phyloP scores from a whole-genome alignment of 2,888 invertebrate species.

The Cistogaster globosa region DNA sequence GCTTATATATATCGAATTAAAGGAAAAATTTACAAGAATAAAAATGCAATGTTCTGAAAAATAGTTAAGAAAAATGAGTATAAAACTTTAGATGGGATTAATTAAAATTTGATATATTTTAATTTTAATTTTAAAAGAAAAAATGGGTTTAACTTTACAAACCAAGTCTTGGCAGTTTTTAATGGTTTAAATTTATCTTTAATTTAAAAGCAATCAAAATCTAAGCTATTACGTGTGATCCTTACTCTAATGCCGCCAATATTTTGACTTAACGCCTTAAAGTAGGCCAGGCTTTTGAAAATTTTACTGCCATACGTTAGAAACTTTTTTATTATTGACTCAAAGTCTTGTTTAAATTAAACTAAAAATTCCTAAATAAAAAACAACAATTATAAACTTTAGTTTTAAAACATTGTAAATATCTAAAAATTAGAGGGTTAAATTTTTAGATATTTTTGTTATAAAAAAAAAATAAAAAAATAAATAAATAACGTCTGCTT shows the following conservation, averaged over 20 bases:
- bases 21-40: not conserved
- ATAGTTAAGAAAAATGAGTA: not conserved
- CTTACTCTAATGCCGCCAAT: not conserved
- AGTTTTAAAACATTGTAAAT: conserved; percentile 18
- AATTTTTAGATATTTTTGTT: no score
- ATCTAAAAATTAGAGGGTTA: no score
- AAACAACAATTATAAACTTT: not conserved
- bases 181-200: no score
- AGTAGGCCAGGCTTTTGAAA: not conserved
- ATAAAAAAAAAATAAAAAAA: no score
- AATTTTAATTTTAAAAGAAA: not conserved
- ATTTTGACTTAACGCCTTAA: not conserved
- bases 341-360: not conserved
- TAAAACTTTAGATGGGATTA: no score
- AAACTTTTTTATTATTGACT: no score
- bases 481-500: conserved; percentile 9
- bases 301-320: not conserved
- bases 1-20: not conserved
- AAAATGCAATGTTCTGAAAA: not conserved
- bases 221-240: not conserved
- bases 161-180: not conserved
- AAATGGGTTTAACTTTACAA: not conserved
- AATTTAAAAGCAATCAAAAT: no score
- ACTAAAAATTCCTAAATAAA: not conserved
- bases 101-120: not conserved